These are phyloP conservation scores for Microdon myrmicae DNA, from an alignment of 2,888 invertebrate species.

Conservation along the genomic window DNA sequence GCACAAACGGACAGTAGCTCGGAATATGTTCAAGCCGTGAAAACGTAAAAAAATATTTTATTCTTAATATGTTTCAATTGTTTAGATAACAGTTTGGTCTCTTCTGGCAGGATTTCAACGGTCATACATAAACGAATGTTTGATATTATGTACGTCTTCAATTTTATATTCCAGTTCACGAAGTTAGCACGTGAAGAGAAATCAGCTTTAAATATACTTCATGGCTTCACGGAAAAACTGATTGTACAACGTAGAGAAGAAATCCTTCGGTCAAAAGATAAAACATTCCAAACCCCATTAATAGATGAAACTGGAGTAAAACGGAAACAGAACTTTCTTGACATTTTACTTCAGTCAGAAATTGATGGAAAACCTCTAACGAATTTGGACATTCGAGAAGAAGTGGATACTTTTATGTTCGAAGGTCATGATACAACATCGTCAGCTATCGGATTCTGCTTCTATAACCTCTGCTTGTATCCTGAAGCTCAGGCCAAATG, in stretches of 20 bases:
- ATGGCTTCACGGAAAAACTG: slow-evolving; percentile 70
- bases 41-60: too few relatives aligned
- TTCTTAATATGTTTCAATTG: too few relatives aligned
- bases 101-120: slow-evolving; percentile 59
- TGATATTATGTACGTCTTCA: slow-evolving; percentile 62
- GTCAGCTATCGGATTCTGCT: slow-evolving; percentile 68
- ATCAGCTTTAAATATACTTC: slow-evolving; percentile 67
- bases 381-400: slow-evolving; percentile 73
- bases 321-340: slow-evolving; percentile 75
- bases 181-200: slow-evolving; percentile 71
- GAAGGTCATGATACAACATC: slow-evolving; percentile 71
- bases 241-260: slow-evolving; percentile 68
- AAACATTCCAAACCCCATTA: slow-evolving; percentile 53
- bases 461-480: slow-evolving; percentile 68
- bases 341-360: slow-evolving; percentile 73
- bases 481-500: slow-evolving; percentile 68
- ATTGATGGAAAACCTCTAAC: slow-evolving; percentile 71
- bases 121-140: slow-evolving; percentile 65
- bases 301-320: slow-evolving; percentile 69
- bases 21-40: slow-evolving; percentile 79
- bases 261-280: slow-evolving; percentile 55
- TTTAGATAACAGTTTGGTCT: too few relatives aligned
- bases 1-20: slow-evolving; percentile 77
- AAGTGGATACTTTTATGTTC: slow-evolving; percentile 81
- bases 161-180: slow-evolving; percentile 68